A percentile compares a stretch with the other conserved stretches of the same genome.
phyloP scores from a whole-genome alignment of 1,140 invertebrate genomes.

The Oedothorax gibbosus region DNA sequence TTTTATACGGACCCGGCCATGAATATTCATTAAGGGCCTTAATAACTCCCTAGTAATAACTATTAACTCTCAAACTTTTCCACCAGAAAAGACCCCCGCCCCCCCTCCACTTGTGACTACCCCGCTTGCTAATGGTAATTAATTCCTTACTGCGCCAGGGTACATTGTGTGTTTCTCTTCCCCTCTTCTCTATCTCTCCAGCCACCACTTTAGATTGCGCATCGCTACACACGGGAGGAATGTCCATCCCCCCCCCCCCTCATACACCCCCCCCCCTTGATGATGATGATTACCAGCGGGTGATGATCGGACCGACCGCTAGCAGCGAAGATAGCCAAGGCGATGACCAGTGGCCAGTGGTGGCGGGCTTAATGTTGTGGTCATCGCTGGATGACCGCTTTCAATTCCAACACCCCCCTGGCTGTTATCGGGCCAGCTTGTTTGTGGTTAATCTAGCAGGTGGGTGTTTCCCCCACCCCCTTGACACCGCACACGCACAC shows the following conservation, averaged over 20 bases:
- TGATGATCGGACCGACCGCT: conserved; percentile 39
- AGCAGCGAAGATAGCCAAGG: background rate
- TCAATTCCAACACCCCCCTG: background rate
- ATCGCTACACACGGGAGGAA: conserved; percentile 54
- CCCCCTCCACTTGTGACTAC: conserved; percentile 32
- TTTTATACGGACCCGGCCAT: conserved; percentile 58
- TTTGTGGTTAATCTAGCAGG: conserved; percentile 60
- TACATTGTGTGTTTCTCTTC: conserved; percentile 43
- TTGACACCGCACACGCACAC: background rate
- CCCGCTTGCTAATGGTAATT: conserved; percentile 58
- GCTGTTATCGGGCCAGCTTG: conserved; percentile 34
- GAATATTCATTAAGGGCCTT: conserved; percentile 62
- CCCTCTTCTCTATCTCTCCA: conserved; percentile 32
- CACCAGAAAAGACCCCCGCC: conserved; percentile 46
- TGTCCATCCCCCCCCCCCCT: conserved; percentile 4
- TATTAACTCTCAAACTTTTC: conserved; percentile 60
- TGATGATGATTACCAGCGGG: conserved; percentile 52
- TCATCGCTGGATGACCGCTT: conserved; percentile 47
- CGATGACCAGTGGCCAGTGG: conserved; percentile 49
- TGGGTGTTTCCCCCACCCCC: conserved; percentile 28
- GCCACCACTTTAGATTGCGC: conserved; percentile 57
- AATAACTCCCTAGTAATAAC: conserved; percentile 59
- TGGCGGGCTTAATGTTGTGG: conserved; percentile 47
- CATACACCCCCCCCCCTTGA: conserved; percentile 3
- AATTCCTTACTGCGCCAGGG: conserved; percentile 49